These are phyloP conservation scores for Gymnocephalus cernua DNA, from an alignment of 2,113 vertebrate species.

Conservation along the genomic window DNA sequence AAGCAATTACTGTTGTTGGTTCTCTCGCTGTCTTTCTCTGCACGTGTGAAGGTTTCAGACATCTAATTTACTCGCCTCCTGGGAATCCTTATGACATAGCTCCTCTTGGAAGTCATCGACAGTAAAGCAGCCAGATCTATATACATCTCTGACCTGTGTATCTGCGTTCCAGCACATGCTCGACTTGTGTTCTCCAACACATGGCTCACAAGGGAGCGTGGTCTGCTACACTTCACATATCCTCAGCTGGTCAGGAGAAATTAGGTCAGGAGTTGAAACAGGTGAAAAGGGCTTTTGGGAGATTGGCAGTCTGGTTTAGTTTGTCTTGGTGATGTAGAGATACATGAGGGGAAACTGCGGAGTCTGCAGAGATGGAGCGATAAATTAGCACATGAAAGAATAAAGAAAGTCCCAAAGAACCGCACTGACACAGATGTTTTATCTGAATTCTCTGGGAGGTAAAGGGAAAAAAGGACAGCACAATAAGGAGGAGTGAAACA, in stretches of 20 bases:
- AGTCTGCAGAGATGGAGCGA: slow-evolving; percentile 35
- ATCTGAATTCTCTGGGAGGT: slow-evolving; percentile 38
- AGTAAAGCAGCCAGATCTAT: slow-evolving; percentile 71
- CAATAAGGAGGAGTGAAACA: slow-evolving; percentile 34
- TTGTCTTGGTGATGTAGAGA: slow-evolving; percentile 58
- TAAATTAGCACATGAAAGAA: slow-evolving; percentile 52
- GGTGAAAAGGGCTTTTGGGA: slow-evolving; percentile 71
- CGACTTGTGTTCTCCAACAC: slow-evolving; percentile 58
- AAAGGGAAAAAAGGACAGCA: slow-evolving; percentile 14
- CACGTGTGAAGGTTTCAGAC: slow-evolving; percentile 55
- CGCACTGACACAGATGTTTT: slow-evolving; percentile 35
- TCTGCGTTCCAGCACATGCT: slow-evolving; percentile 61
- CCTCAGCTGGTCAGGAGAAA: slow-evolving; percentile 74
- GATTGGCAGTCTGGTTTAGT: slow-evolving; percentile 47
- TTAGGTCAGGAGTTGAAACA: slow-evolving; percentile 75
- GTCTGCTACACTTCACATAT: slow-evolving; percentile 66
- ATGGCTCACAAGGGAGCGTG: slow-evolving; percentile 60
- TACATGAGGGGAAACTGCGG: slow-evolving; percentile 23
- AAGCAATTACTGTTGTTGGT: slow-evolving; percentile 58
- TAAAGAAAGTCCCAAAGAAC: slow-evolving; percentile 19
- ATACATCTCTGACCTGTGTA: slow-evolving; percentile 63
- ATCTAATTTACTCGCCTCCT: slow-evolving; percentile 63
- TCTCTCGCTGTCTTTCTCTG: slow-evolving; percentile 22
- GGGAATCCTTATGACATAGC: slow-evolving; percentile 64
- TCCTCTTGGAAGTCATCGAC: slow-evolving; percentile 64